phyloP scores from a whole-genome alignment of 2,888 invertebrate genomes.

The Spodoptera littoralis region DNA sequence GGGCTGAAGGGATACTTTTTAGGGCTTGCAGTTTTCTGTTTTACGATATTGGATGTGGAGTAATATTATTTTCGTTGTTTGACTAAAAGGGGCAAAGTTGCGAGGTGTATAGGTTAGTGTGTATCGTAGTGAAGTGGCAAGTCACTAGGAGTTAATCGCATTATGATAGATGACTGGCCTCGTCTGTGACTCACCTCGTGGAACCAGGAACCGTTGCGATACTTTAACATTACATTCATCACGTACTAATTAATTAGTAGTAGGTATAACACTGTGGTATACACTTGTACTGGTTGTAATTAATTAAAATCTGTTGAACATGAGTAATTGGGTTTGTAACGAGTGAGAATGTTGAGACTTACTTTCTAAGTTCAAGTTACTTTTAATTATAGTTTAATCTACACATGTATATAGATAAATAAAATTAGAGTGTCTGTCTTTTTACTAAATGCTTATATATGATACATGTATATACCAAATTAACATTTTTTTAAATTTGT shows the following conservation, averaged over 20 bases:
- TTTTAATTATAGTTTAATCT: neutral
- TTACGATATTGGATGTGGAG: conserved; percentile 72
- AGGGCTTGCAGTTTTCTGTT: conserved; percentile 74
- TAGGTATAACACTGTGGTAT: conserved; percentile 3
- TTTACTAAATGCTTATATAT: no score
- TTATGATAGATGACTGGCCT: conserved; percentile 70
- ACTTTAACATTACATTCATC: conserved; percentile 33
- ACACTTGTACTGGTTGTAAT: conserved; percentile 16
- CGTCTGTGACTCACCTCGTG: conserved; percentile 66
- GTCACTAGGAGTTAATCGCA: conserved; percentile 62
- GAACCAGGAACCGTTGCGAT: conserved; percentile 35
- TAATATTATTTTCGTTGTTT: conserved; percentile 42
- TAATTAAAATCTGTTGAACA: conserved; percentile 12
- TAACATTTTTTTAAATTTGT: no score
- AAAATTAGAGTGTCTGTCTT: no score
- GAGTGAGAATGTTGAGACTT: conserved; percentile 3
- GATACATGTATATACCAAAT: no score
- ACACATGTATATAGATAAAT: no score
- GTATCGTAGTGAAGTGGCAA: conserved; percentile 49
- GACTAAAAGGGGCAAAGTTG: conserved; percentile 41
- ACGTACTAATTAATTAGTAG: conserved; percentile 43
- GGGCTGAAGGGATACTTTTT: conserved; percentile 72
- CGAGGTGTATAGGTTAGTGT: conserved; percentile 28
- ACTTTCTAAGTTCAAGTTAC: neutral
- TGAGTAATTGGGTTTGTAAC: conserved; percentile 25